These are phyloP conservation scores for Apis florea DNA, from an alignment of 1,140 invertebrate species.

Conservation along the genomic window DNA sequence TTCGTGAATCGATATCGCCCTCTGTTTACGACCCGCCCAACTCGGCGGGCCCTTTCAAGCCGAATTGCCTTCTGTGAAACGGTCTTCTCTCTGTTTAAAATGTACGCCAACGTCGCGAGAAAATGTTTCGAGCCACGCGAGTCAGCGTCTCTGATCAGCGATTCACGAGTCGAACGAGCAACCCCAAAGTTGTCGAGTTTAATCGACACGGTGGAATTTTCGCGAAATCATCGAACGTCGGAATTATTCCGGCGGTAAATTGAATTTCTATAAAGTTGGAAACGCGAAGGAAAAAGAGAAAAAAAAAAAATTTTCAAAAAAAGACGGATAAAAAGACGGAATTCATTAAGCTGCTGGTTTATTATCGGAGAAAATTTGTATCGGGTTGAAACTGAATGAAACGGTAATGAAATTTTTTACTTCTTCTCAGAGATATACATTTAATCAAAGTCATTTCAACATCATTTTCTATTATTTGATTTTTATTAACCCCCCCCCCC, in stretches of 20 bases:
- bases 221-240: not conserved
- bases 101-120: not conserved
- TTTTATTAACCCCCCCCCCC: no score
- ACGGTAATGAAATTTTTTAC: no score
- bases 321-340: no score
- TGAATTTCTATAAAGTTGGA: not conserved
- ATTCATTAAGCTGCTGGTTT: no score
- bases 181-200: no score
- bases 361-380: no score
- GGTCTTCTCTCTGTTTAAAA: not conserved
- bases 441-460: no score
- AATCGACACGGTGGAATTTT: not conserved
- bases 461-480: no score
- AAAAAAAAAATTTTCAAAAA: no score
- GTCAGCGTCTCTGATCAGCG: not conserved
- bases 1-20: slow-evolving; percentile 22
- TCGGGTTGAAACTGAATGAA: no score
- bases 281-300: no score
- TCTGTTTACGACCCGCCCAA: not conserved
- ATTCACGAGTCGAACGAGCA: not conserved
- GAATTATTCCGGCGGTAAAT: not conserved
- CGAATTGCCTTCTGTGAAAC: not conserved
- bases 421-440: no score
- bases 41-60: not conserved
- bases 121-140: not conserved